Conservation (phyloP, 2,113 vertebrate species). For the Pelusios castaneus region DNA sequence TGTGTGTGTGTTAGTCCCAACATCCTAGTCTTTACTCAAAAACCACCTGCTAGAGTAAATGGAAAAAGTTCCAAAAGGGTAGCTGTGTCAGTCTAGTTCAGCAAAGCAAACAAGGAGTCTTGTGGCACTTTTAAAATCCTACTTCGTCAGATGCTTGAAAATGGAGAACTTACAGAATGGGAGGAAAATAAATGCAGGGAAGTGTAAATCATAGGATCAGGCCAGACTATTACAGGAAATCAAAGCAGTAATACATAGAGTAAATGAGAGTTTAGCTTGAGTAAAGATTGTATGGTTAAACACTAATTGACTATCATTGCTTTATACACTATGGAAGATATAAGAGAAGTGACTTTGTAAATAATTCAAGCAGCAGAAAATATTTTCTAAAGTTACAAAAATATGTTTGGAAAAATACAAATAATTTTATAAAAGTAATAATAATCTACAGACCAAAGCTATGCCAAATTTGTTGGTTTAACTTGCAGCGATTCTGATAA, state of each 20-base stretch:
- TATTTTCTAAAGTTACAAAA: background rate
- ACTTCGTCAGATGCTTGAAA: too few relatives aligned
- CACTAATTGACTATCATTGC: background rate
- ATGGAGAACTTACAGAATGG: too few relatives aligned
- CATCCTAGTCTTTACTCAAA: background rate
- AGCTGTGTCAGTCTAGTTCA: too few relatives aligned
- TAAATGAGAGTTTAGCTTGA: background rate
- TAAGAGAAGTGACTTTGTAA: background rate
- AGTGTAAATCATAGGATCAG: too few relatives aligned
- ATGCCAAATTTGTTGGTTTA: background rate
- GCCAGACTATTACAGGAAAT: too few relatives aligned
- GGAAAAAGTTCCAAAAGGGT: background rate
- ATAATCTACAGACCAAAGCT: background rate
- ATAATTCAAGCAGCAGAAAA: background rate
- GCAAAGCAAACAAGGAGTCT: too few relatives aligned
- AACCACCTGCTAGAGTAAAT: background rate
- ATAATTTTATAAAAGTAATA: background rate
- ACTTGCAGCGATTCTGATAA: background rate
- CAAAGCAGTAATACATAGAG: too few relatives aligned
- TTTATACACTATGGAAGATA: background rate
- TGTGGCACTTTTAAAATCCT: too few relatives aligned
- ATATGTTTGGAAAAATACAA: background rate
- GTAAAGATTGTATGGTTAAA: background rate
- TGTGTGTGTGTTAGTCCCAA: background rate
- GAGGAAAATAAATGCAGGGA: too few relatives aligned